Base-by-base conservation (phyloP, 2,797 vertebrate species). In the Enteromius treurensis region DNA sequence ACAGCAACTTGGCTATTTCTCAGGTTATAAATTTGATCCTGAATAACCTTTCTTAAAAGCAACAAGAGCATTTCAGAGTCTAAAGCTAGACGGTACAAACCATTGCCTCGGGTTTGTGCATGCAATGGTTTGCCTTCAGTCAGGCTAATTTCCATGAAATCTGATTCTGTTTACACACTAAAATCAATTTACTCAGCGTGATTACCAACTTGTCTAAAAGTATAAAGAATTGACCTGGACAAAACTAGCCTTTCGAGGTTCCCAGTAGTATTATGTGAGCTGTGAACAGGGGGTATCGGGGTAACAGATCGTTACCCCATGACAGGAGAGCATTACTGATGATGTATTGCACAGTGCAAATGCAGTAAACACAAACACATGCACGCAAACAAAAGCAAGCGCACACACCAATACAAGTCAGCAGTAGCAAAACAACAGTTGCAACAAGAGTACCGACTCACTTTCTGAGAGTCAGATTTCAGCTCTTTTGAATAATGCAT, bases 291-390 rank as follows among this genome's bases (percentile, higher is more conserved):
- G 76, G 76, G 79, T 86, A 76, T 49, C 51, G 29, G 65, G 81
- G 88, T 88, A 88, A 90, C 88, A 89, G 86, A 87, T 90, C 79
- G 69, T 89, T 90, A 88, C 87, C 73, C 80, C 2, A 51, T 77
- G 89, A 88, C 90, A 89, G 81, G 34, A 62, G 47, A 76, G 77
- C 85, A 90, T 90, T 90, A 90, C 85, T 74, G 81, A 88, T 90
- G 88, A 88, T 90, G 80, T 85, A 90, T 89, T 83, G 82, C 71
- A 64, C 53, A 65, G 76, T 23, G 2, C 55, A 75, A 74, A 67
- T 58, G 47, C 6, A 76, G 77, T 65, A 81, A 85, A 87, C 77
- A 88, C 51, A 85, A 81, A 79, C 70, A 81, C 10, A 68, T 68
- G 58, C 34, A 78, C 26, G 83, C 58, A 83, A 68, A 77, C 75